These are phyloP conservation scores for Indicator indicator DNA, from an alignment of 2,113 vertebrate genomes.

Conservation along the genomic window DNA sequence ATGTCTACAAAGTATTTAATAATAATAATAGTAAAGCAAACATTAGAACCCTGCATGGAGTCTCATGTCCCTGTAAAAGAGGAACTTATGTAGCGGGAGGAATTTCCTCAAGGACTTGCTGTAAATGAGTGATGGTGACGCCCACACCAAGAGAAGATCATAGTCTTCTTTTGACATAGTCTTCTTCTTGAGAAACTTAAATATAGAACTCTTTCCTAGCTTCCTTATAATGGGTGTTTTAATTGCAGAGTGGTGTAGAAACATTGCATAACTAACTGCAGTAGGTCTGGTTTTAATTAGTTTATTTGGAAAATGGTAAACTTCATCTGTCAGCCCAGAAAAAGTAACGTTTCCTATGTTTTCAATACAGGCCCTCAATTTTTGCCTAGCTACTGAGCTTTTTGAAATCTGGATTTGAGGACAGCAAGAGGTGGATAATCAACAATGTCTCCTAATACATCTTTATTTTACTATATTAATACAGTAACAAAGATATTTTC, in stretches of 20 bases:
- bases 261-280: conserved; percentile 56
- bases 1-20: background rate
- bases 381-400: background rate
- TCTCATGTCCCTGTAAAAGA: background rate
- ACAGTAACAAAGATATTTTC: background rate
- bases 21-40: background rate
- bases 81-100: conserved; percentile 21
- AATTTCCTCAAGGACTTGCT: conserved; percentile 52
- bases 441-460: background rate
- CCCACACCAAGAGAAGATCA: conserved; percentile 29
- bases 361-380: background rate
- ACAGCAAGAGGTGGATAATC: background rate
- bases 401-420: background rate
- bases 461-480: background rate
- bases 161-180: conserved; percentile 38
- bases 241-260: conserved; percentile 33
- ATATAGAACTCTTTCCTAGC: conserved; percentile 10
- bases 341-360: background rate
- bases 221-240: conserved; percentile 24
- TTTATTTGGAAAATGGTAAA: conserved; percentile 60
- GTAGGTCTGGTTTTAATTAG: conserved; percentile 47
- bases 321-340: background rate
- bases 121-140: background rate
- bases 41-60: background rate
- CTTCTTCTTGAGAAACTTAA: conserved; percentile 57